A percentile compares a stretch with the other conserved stretches of the same genome.
These are phyloP conservation scores for Conger conger DNA, from an alignment of 2,113 vertebrate species.

Conservation along the genomic window DNA sequence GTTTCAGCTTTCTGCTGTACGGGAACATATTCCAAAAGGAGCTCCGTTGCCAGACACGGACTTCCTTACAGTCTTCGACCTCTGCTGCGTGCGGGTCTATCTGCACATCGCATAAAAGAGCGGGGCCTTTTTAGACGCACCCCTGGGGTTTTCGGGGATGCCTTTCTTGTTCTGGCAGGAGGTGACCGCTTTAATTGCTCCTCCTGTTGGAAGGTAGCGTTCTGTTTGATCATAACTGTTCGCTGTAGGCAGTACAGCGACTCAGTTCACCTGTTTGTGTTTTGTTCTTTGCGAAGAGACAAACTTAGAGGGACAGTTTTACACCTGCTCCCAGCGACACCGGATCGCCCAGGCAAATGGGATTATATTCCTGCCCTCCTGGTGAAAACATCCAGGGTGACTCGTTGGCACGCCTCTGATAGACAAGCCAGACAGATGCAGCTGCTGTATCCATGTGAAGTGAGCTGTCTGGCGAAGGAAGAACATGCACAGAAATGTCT, in stretches of 20 bases:
- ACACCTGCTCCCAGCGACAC: not conserved
- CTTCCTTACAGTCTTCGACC: not conserved
- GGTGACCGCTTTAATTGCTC: not conserved
- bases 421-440: not conserved
- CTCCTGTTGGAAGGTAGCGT: not conserved
- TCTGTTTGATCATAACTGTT: not conserved
- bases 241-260: not conserved
- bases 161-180: not conserved
- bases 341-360: not conserved
- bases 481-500: not conserved
- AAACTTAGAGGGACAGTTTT: not conserved
- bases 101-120: not conserved
- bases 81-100: not conserved
- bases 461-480: not conserved
- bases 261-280: not conserved
- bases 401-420: slow-evolving; percentile 2
- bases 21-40: not conserved
- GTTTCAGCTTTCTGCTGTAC: not conserved
- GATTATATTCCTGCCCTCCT: slow-evolving; percentile 13
- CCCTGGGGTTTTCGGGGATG: not conserved
- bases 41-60: not conserved
- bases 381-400: not conserved
- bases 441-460: not conserved
- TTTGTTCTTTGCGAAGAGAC: not conserved
- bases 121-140: not conserved